These are phyloP conservation scores for Arizona elegans DNA, from an alignment of 2,113 vertebrate genomes.

Conservation along the genomic window DNA sequence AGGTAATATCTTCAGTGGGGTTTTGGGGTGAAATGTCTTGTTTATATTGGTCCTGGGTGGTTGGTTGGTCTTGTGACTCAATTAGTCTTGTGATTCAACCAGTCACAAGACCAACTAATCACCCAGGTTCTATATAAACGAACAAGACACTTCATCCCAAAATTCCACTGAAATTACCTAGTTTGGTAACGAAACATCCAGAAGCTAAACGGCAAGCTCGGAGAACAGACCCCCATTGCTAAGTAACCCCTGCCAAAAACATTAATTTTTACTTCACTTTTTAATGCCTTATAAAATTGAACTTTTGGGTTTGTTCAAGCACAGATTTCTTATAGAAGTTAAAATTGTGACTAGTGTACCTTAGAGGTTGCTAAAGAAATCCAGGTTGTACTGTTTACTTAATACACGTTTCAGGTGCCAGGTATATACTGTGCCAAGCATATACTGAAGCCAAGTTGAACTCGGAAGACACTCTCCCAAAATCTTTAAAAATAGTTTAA, in stretches of 20 bases:
- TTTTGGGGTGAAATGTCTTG: neutral
- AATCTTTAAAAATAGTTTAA: neutral
- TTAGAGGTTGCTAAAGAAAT: neutral
- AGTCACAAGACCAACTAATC: neutral
- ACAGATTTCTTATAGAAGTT: neutral
- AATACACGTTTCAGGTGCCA: neutral
- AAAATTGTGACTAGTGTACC: neutral
- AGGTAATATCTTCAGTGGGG: neutral
- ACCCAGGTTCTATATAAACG: neutral
- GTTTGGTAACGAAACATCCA: neutral
- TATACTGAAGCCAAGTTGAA: neutral
- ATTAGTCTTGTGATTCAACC: neutral
- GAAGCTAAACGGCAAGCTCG: neutral
- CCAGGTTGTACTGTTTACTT: neutral
- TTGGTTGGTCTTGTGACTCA: neutral
- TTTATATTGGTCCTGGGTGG: neutral
- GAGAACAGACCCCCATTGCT: neutral
- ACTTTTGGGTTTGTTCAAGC: neutral
- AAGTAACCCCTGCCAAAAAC: neutral
- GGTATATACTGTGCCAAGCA: neutral
- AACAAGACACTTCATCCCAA: neutral
- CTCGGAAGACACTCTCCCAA: neutral
- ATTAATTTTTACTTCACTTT: neutral
- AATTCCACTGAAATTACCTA: neutral
- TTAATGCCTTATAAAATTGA: neutral